Conservation (phyloP, 1,140 invertebrate genomes). For the Pseudomyrmex cubaensis region DNA sequence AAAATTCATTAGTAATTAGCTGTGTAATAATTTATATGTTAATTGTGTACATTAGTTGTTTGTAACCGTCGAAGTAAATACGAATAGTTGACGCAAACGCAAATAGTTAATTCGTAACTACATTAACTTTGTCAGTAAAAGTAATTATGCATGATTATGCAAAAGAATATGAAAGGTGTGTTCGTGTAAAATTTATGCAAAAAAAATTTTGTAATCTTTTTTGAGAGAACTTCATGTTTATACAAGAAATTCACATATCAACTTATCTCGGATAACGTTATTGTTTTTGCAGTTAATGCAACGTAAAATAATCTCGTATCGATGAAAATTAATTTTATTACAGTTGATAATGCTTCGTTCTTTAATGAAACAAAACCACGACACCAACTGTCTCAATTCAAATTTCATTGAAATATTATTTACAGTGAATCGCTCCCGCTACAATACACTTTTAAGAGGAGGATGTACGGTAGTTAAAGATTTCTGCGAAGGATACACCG, state of each 20-base stretch:
- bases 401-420: constrained; percentile 61
- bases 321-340: constrained; percentile 12
- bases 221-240: background rate
- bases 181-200: background rate
- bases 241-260: background rate
- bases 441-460: constrained; percentile 47
- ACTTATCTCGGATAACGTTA: background rate
- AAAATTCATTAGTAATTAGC: constrained; percentile 52
- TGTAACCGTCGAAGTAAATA: constrained; percentile 25
- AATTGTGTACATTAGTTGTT: constrained; percentile 57
- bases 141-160: constrained; percentile 34
- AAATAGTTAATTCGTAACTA: constrained; percentile 47
- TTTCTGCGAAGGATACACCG: constrained; percentile 25
- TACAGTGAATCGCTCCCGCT: constrained; percentile 23
- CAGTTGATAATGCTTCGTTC: constrained; percentile 20
- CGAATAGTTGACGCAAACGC: constrained; percentile 36
- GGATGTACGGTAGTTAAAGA: constrained; percentile 46
- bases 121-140: constrained; percentile 41
- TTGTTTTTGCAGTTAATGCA: background rate
- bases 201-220: background rate
- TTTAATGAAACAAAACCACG: constrained; percentile 41
- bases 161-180: background rate
- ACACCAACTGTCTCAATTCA: constrained; percentile 51
- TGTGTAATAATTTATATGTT: constrained; percentile 53
- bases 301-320: constrained; percentile 15